These are phyloP conservation scores for Acanthornis magna DNA, from an alignment of 2,797 vertebrate genomes.

Conservation along the genomic window DNA sequence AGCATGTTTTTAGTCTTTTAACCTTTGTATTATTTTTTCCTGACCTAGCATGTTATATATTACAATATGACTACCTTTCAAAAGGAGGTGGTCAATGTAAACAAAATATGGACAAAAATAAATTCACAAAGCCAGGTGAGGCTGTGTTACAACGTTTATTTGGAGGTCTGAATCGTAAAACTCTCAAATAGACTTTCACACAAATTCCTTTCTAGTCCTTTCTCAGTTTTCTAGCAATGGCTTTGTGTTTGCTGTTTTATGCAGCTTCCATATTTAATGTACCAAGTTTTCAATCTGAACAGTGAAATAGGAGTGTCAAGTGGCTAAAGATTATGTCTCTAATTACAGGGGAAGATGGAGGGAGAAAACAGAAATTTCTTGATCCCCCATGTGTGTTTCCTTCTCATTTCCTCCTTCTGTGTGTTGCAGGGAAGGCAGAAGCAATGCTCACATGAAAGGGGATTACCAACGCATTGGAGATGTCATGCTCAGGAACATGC, in stretches of 20 bases:
- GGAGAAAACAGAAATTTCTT: neutral
- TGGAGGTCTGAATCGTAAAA: neutral
- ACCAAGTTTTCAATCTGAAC: neutral
- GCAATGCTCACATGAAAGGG: conserved; percentile 79
- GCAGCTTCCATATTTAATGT: neutral
- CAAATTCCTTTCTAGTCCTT: neutral
- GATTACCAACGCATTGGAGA: conserved; percentile 91
- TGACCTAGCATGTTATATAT: neutral
- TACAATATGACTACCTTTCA: neutral
- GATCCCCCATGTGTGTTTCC: fast-evolving
- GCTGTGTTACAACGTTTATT: fast-evolving
- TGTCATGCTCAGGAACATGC: conserved; percentile 92
- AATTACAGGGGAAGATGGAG: neutral
- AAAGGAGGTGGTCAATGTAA: fast-evolving
- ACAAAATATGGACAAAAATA: neutral
- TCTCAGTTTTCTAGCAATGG: neutral
- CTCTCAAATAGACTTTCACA: neutral
- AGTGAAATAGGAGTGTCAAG: neutral
- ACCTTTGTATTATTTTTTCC: neutral
- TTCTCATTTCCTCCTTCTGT: neutral
- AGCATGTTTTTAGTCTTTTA: neutral
- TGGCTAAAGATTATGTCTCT: neutral
- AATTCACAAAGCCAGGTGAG: neutral
- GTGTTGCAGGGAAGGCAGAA: conserved; percentile 87
- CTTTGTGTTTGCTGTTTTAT: neutral